Base-by-base conservation (phyloP, 2,888 invertebrate species). In the Pristionchus entomophagus region DNA sequence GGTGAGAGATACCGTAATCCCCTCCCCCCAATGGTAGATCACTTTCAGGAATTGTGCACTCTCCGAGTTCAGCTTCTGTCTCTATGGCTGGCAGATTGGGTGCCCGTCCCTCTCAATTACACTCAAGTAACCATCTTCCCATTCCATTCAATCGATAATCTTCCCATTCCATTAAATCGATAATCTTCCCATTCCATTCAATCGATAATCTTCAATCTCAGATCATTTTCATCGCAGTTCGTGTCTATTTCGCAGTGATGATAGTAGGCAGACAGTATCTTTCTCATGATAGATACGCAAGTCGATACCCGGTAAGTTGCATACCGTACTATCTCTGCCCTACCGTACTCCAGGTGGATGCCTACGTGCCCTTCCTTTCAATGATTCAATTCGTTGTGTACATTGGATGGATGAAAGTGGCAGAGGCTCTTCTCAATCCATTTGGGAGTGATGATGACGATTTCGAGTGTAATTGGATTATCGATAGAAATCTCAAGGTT, bases 401-500 rank as follows among this genome's bases (percentile, higher is more conserved):
- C 53, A 77, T 86, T 51, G 86, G 86, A 56, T 86, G 86, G 86
- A 59, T 86, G 84, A 86, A 86, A 51, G 86, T 86, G 4, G 86
- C 86, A n/a, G 86, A 86, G 26, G 86, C 86, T 35, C 77, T 86
- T 4, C 77, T 86, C 56, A 86, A 86, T 56, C 86, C 86, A 38
- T 86, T 86, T 29, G 86, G 86, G 22, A 77, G 51, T 32, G 86
- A 86, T 45, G 86, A 86, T n/a, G 82, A 86, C 35, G 86, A 86
- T 29, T 86, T 86, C 53, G 86, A 86, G 19, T 86, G 86, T 49
- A 86, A 83, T 83, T 86, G 86, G 86, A 77, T 86, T 32, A 77
- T 86, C 45, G 86, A 86, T 56, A n/a, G 86, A 45, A 56, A 56
- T 82, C 80, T 51, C 8, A 80, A 80, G 49, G 80, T 51, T 56